Conservation (phyloP, 2,797 vertebrate species). For the Anguilla megastoma region DNA sequence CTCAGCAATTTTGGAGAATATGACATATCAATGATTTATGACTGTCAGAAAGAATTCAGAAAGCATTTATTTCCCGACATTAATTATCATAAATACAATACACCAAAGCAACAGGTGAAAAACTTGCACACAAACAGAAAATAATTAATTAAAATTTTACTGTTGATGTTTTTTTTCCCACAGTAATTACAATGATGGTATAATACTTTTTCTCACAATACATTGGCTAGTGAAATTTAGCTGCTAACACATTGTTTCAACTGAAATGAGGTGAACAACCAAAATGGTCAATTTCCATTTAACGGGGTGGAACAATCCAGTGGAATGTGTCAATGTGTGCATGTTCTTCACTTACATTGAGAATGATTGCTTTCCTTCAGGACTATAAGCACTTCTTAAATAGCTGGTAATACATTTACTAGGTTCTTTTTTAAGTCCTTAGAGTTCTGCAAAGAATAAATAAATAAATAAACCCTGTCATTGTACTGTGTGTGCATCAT, state of each 20-base stretch:
- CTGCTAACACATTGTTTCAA: neutral
- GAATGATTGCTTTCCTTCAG: neutral
- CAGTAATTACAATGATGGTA: neutral
- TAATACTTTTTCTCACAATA: neutral
- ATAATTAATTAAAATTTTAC: neutral
- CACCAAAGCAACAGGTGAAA: neutral
- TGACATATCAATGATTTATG: slow-evolving; percentile 10
- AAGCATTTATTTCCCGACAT: neutral
- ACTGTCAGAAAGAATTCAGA: neutral
- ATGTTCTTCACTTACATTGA: no score
- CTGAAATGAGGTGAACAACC: no score
- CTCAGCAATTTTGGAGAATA: neutral
- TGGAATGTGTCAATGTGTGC: no score
- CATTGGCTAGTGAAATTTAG: neutral
- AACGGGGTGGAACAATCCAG: no score
- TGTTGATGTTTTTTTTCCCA: neutral
- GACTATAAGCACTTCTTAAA: neutral
- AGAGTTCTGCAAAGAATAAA: no score
- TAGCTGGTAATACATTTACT: no score
- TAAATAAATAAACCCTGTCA: no score
- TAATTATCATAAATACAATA: neutral
- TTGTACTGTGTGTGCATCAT: neutral
- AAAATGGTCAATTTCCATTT: no score
- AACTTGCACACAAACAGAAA: neutral
- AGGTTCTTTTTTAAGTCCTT: no score